phyloP scores from a whole-genome alignment of 2,113 vertebrate species.

The Protobothrops mucrosquamatus region DNA sequence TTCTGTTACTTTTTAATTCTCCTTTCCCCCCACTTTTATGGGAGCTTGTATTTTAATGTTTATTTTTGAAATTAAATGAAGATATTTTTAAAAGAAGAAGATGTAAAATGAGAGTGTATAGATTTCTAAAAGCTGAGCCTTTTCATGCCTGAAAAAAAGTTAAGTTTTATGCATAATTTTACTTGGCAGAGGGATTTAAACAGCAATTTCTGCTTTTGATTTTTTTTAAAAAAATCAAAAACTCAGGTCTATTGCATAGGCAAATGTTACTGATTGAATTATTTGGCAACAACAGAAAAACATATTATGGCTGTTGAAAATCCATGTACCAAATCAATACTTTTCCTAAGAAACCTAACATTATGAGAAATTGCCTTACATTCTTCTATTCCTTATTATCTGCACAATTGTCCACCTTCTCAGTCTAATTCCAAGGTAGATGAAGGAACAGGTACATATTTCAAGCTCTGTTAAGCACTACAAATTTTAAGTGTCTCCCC shows the following conservation, averaged over 20 bases:
- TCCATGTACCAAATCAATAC: background rate
- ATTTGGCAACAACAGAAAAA: conserved; percentile 29
- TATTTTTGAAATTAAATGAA: too few relatives aligned
- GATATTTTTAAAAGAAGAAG: too few relatives aligned
- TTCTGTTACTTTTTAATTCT: too few relatives aligned
- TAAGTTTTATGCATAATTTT: background rate
- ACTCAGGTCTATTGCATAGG: background rate
- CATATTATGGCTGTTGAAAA: background rate
- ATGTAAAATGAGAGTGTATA: too few relatives aligned
- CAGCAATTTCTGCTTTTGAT: background rate
- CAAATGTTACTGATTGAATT: conserved; percentile 1
- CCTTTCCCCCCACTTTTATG: too few relatives aligned
- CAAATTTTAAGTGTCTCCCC: conserved; percentile 65
- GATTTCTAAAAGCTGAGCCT: too few relatives aligned
- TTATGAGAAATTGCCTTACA: conserved; percentile 37
- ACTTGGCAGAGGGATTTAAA: conserved; percentile 2
- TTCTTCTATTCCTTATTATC: background rate
- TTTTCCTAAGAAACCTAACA: background rate
- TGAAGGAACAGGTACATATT: conserved; percentile 66
- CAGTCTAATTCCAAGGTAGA: conserved; percentile 44
- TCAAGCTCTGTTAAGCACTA: conserved; percentile 68
- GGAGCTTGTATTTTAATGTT: too few relatives aligned
- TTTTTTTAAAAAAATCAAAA: background rate
- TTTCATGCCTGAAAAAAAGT: too few relatives aligned
- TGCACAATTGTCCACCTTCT: conserved; percentile 32